These are phyloP conservation scores for Spea multiplicata DNA, from an alignment of 2,113 vertebrate genomes.

Conservation along the genomic window DNA sequence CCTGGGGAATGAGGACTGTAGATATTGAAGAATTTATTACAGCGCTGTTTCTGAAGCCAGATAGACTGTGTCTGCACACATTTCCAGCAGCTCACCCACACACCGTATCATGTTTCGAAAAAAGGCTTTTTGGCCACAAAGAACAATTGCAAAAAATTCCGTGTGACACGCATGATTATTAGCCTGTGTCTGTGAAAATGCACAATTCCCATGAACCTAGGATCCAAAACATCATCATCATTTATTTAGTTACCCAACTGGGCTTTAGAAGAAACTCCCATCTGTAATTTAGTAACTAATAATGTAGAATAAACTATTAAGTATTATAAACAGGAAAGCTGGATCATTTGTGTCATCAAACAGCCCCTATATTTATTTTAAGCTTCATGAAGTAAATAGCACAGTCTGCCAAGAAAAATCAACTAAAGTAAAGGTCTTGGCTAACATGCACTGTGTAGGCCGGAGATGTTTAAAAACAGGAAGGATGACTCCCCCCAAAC, in stretches of 20 bases:
- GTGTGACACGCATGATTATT: too few species aligned
- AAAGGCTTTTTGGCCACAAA: too few species aligned
- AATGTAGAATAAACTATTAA: slow-evolving; percentile 31
- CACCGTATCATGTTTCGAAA: too few species aligned
- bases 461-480: not conserved
- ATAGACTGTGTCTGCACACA: too few species aligned
- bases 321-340: slow-evolving; percentile 39
- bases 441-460: slow-evolving; percentile 5
- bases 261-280: not conserved
- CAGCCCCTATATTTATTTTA: slow-evolving; percentile 10
- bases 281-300: slow-evolving; percentile 7
- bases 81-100: too few species aligned
- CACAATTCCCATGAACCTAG: slow-evolving; percentile 37
- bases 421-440: not conserved
- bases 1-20: too few species aligned
- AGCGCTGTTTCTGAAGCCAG: too few species aligned
- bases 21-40: too few species aligned
- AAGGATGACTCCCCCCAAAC: not conserved
- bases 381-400: slow-evolving; percentile 5
- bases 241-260: not conserved
- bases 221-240: not conserved
- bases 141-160: too few species aligned
- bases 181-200: not conserved
- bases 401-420: slow-evolving; percentile 10
- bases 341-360: slow-evolving; percentile 17